A percentile compares a stretch with the other conserved stretches of the same genome.
phyloP scores from a whole-genome alignment of 2,888 invertebrate genomes.

The Candidula unifasciata region DNA sequence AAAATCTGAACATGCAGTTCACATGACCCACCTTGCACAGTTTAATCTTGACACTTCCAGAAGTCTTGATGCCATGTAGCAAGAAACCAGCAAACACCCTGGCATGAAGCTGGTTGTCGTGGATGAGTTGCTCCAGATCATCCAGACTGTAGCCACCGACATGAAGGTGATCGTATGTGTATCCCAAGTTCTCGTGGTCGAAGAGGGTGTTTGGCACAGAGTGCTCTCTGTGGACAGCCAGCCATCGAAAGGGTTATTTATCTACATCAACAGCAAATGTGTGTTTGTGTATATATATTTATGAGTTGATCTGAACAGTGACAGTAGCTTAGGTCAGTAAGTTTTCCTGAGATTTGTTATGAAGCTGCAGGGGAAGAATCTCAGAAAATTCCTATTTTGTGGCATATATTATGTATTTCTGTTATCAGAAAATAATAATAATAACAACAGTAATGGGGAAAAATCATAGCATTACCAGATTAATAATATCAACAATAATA shows the following conservation, averaged over 20 bases:
- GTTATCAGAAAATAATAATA: no score
- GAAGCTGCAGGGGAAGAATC: no score
- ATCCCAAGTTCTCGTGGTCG: constrained; percentile 55
- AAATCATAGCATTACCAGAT: no score
- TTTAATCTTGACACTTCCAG: constrained; percentile 53
- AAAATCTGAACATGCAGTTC: no score
- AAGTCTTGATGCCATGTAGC: constrained; percentile 55
- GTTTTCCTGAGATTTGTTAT: no score
- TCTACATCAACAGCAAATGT: background rate
- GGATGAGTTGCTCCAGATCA: constrained; percentile 53
- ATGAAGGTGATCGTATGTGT: constrained; percentile 56
- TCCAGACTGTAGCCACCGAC: constrained; percentile 59
- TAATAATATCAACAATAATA: no score
- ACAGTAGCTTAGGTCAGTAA: no score
- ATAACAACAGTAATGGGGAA: no score
- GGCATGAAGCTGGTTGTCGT: constrained; percentile 40
- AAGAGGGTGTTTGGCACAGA: constrained; percentile 52
- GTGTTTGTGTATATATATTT: no score
- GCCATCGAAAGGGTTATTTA: background rate
- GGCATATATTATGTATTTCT: no score
- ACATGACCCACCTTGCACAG: constrained; percentile 41
- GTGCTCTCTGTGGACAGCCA: constrained; percentile 27
- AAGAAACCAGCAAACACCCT: constrained; percentile 57
- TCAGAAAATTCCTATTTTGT: no score
- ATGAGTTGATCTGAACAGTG: no score